These are phyloP conservation scores for Magallana angulata DNA, from an alignment of 1,140 invertebrate species.

Conservation along the genomic window DNA sequence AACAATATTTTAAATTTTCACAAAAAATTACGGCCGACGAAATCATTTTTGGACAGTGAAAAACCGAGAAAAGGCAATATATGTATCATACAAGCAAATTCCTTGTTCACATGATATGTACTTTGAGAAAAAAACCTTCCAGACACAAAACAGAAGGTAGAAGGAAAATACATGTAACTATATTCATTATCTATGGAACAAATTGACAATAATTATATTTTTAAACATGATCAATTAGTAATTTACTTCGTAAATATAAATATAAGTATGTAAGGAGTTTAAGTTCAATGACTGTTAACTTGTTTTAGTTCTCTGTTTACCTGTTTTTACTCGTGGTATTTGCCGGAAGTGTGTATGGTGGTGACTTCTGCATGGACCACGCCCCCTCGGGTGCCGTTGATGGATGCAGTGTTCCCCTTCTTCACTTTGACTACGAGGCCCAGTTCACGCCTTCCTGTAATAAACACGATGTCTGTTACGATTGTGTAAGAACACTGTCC, in stretches of 20 bases:
- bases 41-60: not conserved
- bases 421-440: conserved; percentile 34
- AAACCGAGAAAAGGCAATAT: not conserved
- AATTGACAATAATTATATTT: not conserved
- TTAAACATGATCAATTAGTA: not conserved
- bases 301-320: not conserved
- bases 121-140: not conserved
- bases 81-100: not conserved
- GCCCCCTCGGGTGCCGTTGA: conserved; percentile 22
- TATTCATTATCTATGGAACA: not conserved
- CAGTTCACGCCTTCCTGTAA: conserved; percentile 43
- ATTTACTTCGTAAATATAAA: not conserved
- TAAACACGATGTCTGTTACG: conserved; percentile 42
- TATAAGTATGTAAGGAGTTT: not conserved
- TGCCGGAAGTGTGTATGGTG: not conserved
- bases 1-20: too few species aligned
- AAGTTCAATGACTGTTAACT: not conserved
- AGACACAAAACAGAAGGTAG: not conserved
- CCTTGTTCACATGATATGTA: not conserved
- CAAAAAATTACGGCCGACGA: not conserved
- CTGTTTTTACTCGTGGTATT: not conserved
- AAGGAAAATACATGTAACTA: not conserved
- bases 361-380: conserved; percentile 4
- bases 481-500: conserved; percentile 25
- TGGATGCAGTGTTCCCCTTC: conserved; percentile 39